phyloP scores from a whole-genome alignment of 2,888 invertebrate species.

The Troilus luridus region DNA sequence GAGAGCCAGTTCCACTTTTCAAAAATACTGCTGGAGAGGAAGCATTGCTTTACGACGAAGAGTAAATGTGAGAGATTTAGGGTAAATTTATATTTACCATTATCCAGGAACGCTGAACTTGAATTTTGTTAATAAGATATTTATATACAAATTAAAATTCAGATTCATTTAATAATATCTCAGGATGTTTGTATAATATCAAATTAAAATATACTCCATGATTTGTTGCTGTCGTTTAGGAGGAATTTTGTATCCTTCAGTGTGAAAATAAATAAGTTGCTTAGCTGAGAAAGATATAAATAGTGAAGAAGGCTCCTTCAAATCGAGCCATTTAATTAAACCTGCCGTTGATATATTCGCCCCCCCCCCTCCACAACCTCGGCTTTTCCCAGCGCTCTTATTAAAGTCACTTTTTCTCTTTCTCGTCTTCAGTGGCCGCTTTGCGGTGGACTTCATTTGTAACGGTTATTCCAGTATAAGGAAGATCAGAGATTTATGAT shows the following conservation, averaged over 20 bases:
- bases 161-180: neutral
- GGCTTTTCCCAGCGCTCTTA: neutral
- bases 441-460: neutral
- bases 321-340: conserved; percentile 6
- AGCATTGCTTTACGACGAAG: no score
- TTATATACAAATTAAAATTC: neutral
- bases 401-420: conserved; percentile 11
- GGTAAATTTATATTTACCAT: neutral
- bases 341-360: neutral
- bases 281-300: neutral
- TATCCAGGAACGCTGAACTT: neutral
- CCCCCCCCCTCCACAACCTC: neutral
- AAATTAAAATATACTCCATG: neutral
- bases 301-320: neutral
- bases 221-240: conserved; percentile 10
- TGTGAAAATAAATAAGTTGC: neutral
- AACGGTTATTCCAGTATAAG: neutral
- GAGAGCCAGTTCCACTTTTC: no score
- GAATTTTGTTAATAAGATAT: neutral
- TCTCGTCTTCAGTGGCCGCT: neutral
- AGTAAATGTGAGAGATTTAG: no score
- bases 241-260: neutral
- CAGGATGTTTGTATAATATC: neutral
- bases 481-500: neutral
- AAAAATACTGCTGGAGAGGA: no score